Base-by-base conservation (phyloP, 2,797 vertebrate species). In the Spondyliosoma cantharus region DNA sequence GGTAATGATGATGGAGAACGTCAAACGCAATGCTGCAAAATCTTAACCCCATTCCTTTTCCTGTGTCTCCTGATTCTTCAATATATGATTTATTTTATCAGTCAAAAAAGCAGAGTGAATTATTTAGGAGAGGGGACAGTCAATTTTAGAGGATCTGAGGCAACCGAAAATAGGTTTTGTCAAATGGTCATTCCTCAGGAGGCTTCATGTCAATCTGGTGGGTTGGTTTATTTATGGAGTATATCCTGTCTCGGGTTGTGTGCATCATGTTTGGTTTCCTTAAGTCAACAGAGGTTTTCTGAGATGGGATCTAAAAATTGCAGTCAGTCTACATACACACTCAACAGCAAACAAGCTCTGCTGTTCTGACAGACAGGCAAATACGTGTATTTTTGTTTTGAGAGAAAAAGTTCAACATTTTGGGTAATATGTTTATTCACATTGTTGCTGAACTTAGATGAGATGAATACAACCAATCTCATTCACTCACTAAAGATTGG, bases 241-340 rank as follows among this genome's bases (percentile, higher is more conserved):
- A 67, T 72, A 73, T 87, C 67, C 81, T 85, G 81, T 67, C 53
- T 53, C 14, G n/a, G 43, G 25, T 27, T 75, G 49, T 53, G 52
- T 75, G 59, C 66, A 54, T 84, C 43, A 43, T 69, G 50, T 82
- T 74, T 72, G 61, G 62, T 67, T 71, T 78, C 24, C 53, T 73
- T 58, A 52, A 83, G 68, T 80, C 84, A 87, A 83, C 67, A 76
- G 46, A 62, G 63, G 53, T 67, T 72, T 72, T 70, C 29, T 37
- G 53, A 76, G 75, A 85, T 85, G 60, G 53, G 48, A 71, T 78
- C 67, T 73, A 75, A 73, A 85, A 80, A 65, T 72, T 67, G 56
- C 71, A 43, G 4, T 74, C 20, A 29, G 17, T 58, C 45, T 7
- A 20, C 52, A 3, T 3, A 49, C 64, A 57, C 37, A 20, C 24